These are phyloP conservation scores for Conistra vaccinii DNA, from an alignment of 2,888 invertebrate genomes.

Conservation along the genomic window DNA sequence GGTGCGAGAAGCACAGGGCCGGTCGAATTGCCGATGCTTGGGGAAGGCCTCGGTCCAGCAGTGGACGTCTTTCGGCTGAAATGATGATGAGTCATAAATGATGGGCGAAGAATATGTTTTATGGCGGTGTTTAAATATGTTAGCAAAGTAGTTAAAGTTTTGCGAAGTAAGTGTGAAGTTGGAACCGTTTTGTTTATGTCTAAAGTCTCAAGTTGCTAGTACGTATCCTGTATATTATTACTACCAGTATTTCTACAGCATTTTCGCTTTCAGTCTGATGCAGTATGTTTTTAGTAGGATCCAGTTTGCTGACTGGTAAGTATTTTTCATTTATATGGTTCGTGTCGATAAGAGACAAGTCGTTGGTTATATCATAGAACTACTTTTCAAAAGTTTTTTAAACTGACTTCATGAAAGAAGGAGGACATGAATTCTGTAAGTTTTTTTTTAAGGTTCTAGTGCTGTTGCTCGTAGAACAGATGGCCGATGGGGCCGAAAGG, in stretches of 20 bases:
- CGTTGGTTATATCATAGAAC: background rate
- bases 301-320: background rate
- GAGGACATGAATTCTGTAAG: background rate
- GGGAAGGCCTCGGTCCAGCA: background rate
- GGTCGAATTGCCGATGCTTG: background rate
- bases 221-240: too few species aligned
- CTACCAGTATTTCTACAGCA: background rate
- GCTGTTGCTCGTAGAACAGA: too few species aligned
- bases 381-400: background rate
- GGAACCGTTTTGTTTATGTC: background rate
- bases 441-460: background rate
- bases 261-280: background rate
- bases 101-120: too few species aligned
- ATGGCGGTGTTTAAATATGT: too few species aligned
- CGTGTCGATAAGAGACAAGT: background rate
- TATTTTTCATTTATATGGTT: background rate
- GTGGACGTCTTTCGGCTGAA: background rate
- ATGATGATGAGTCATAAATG: background rate
- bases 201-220: background rate
- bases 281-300: background rate
- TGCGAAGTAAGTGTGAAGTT: background rate
- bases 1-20: background rate
- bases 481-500: too few species aligned
- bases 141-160: background rate
- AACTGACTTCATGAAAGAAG: background rate